phyloP scores from a whole-genome alignment of 2,888 invertebrate species.

The Molorchus minor region DNA sequence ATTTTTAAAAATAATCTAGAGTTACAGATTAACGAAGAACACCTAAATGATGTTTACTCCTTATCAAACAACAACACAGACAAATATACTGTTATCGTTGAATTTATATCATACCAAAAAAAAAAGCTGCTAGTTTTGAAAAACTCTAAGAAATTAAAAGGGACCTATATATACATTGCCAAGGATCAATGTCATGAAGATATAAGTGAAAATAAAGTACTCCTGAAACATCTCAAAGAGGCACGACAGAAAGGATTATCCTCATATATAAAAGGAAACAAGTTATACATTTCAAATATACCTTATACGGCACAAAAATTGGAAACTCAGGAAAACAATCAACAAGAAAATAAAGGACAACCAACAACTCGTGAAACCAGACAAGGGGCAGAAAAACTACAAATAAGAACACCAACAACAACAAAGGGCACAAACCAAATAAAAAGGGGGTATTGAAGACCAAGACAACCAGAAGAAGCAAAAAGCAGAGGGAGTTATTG shows the following conservation, averaged over 20 bases:
- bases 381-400: no score
- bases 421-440: no score
- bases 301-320: neutral
- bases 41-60: neutral
- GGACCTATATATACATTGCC: neutral
- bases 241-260: neutral
- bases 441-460: no score
- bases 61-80: neutral
- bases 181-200: neutral
- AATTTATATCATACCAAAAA: neutral
- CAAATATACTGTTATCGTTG: neutral
- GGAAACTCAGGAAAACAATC: no score
- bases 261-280: neutral
- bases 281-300: neutral
- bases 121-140: neutral
- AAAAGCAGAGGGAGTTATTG: no score
- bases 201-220: neutral
- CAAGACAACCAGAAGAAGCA: no score
- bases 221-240: neutral
- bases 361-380: no score
- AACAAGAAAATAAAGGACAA: no score
- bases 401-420: no score
- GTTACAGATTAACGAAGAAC: neutral
- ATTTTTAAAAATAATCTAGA: neutral
- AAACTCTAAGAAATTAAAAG: neutral